Evolutionary conservation across 2,797 vertebrate species (phyloP), one percentile per base, ranked within the genome.

Genomic region (Neoniphon sammara): DNA sequence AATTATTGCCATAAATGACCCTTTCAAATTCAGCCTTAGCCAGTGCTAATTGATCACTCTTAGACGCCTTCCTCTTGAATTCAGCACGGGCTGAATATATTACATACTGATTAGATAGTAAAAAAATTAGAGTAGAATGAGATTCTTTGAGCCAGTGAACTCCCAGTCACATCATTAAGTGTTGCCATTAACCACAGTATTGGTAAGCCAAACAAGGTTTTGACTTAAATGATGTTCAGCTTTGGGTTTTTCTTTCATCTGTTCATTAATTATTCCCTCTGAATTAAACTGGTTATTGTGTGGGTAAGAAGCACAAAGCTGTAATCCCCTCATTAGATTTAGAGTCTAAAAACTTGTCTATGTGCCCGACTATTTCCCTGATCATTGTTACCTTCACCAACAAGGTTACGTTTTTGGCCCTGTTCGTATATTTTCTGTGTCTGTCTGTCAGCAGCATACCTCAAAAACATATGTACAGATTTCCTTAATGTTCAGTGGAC

Each of bases 191-290:
- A 23, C 15, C 2, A n/a, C 18, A 46, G 30, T 39, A 6, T 64
- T 17, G 60, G 49, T 1, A 49, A 60, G 21, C 15, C 30, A 18
- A 50, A 55, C 44, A 39, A 18, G 5, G 20, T 68, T 79, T 70
- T 42, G n/a, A 72, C 30, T 36, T 60, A 9, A 30, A 3, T 47
- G 75, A n/a, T 14, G 23, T 50, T 71, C 21, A 20, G 30, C 57
- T 71, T 42, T 7, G 11, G 21, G 6, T 27, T 61, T 10, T 46
- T 2, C 36, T 69, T 67, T 71, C 8, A 64, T 65, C 10, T 17
- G 8, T 46, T 58, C 23, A 69, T 77, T 27, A 55, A 53, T 58
- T 60, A 77, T 82, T 75, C 53, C 60, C 34, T 63, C 21, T 15
- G 20, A 75, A 61, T 53, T 42, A 9, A 36, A 57, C 25, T 21